A percentile compares a stretch with the other conserved stretches of the same genome.
Evolutionary conservation across 1,140 invertebrate genomes (phyloP).

Genomic region (Ephestia elutella): DNA sequence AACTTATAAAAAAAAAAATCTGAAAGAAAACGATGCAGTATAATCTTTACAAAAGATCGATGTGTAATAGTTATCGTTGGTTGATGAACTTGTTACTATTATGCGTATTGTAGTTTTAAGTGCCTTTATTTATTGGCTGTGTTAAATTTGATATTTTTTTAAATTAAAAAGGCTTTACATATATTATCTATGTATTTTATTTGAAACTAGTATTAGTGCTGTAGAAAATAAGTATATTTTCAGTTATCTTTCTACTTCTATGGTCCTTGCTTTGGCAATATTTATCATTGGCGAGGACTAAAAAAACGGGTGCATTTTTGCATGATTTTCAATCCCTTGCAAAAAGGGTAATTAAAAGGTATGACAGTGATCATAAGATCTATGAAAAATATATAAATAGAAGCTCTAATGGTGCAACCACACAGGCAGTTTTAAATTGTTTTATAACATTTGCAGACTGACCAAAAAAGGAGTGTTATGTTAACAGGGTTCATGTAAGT

Average conservation of each 20-base stretch:
- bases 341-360: background rate
- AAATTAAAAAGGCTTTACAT: background rate
- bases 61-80: background rate
- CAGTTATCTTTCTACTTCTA: too few species aligned
- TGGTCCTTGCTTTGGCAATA: too few species aligned
- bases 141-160: background rate
- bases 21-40: too few species aligned
- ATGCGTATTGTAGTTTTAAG: slow-evolving; percentile 10
- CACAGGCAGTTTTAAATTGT: too few species aligned
- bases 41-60: background rate
- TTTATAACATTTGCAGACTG: too few species aligned
- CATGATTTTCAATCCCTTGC: background rate
- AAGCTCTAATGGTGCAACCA: too few species aligned
- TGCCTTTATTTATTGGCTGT: slow-evolving; percentile 3
- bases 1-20: too few species aligned
- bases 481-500: too few species aligned
- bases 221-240: background rate
- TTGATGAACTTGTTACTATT: background rate
- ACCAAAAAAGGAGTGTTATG: too few species aligned
- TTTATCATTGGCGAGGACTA: too few species aligned
- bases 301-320: background rate
- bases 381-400: too few species aligned
- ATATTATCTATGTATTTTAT: background rate
- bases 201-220: background rate
- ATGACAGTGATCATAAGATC: too few species aligned